Evolutionary conservation across 2,888 invertebrate genomes (phyloP).

Genomic region (Lithophane semibrunnea): DNA sequence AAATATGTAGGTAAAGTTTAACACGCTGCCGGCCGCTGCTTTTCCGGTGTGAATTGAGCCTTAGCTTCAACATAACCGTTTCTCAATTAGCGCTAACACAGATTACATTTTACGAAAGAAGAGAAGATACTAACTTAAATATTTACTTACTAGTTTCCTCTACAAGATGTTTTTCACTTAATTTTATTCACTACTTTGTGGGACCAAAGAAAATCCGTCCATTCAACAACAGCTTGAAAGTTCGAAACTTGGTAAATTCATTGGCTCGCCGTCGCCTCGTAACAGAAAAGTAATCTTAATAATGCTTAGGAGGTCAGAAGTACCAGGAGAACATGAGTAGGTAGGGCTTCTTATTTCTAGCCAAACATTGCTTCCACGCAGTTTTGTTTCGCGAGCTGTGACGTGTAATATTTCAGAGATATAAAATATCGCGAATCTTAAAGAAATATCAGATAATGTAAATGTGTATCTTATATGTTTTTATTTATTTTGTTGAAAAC

Average conservation of each 20-base stretch:
- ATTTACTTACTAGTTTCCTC: neutral
- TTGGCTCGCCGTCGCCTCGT: slow-evolving; percentile 20
- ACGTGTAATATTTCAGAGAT: slow-evolving; percentile 32
- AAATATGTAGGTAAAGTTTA: no score
- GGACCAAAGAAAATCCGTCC: slow-evolving; percentile 7
- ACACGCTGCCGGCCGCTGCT: no score
- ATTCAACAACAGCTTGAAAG: slow-evolving; percentile 24
- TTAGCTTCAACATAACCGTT: neutral
- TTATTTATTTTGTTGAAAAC: slow-evolving; percentile 7
- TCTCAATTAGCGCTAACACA: neutral
- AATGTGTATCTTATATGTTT: neutral
- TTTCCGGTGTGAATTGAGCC: no score
- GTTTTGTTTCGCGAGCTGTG: slow-evolving; percentile 59
- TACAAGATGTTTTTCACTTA: slow-evolving; percentile 14
- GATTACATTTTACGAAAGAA: neutral
- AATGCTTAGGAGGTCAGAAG: slow-evolving; percentile 32
- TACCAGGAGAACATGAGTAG: slow-evolving; percentile 36
- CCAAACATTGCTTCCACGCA: slow-evolving; percentile 53
- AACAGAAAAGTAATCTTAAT: slow-evolving; percentile 50
- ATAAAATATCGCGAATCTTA: slow-evolving; percentile 14
- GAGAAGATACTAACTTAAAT: neutral
- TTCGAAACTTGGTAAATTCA: slow-evolving; percentile 50
- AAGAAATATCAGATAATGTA: neutral
- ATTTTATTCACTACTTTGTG: slow-evolving; percentile 3
- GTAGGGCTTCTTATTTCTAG: slow-evolving; percentile 53